These are phyloP conservation scores for Baronia brevicornis DNA, from an alignment of 2,888 invertebrate species.

Conservation along the genomic window DNA sequence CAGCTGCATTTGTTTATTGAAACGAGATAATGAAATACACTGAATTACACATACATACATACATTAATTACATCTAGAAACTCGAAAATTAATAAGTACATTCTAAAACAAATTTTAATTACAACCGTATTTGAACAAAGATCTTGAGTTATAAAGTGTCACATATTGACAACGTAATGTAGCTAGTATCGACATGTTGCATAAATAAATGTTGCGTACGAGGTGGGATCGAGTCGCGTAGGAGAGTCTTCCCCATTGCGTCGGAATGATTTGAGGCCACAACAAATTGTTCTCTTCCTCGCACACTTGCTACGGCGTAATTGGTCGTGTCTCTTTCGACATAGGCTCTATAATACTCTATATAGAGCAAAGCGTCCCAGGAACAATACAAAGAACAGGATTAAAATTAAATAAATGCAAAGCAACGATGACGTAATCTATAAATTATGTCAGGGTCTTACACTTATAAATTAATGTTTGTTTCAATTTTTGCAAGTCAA, in stretches of 20 bases:
- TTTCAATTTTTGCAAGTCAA: too few species aligned
- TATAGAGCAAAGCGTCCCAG: conserved; percentile 33
- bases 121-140: too few species aligned
- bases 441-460: conserved; percentile 19
- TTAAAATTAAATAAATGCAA: too few species aligned
- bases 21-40: too few species aligned
- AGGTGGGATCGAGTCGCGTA: conserved; percentile 52
- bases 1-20: too few species aligned
- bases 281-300: conserved; percentile 70
- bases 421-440: too few species aligned
- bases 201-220: conserved; percentile 40
- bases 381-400: conserved; percentile 29
- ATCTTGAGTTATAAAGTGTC: too few species aligned
- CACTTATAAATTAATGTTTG: conserved; percentile 11
- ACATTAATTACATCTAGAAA: too few species aligned
- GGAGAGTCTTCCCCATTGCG: conserved; percentile 61
- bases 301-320: conserved; percentile 40
- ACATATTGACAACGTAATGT: conserved; percentile 6
- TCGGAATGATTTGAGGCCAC: conserved; percentile 68
- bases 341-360: conserved; percentile 49
- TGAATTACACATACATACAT: too few species aligned
- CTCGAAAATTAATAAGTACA: too few species aligned
- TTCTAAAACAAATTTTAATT: too few species aligned
- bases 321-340: conserved; percentile 44
- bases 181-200: conserved; percentile 24